Conservation (phyloP, 2,797 vertebrate genomes). For the Micromesistius poutassou region DNA sequence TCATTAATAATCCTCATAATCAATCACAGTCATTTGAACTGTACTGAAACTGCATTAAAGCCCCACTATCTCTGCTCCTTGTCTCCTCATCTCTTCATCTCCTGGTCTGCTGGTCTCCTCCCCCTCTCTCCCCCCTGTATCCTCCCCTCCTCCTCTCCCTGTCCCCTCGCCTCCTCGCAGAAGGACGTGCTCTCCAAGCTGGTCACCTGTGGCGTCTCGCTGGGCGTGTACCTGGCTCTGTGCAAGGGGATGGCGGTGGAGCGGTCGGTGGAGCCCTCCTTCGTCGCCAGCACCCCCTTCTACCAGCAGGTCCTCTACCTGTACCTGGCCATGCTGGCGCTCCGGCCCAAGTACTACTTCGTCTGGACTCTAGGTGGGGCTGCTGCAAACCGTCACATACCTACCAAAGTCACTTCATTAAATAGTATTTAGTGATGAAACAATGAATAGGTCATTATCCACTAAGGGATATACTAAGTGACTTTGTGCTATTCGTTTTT, state of each 20-base stretch:
- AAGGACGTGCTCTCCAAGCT: conserved; percentile 87
- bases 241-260: conserved; percentile 85
- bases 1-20: background rate
- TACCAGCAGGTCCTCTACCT: conserved; percentile 84
- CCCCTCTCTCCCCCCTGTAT: background rate
- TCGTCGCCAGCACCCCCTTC: conserved; percentile 81
- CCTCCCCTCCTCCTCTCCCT: background rate
- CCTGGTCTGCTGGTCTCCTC: background rate
- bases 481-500: background rate
- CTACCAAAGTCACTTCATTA: background rate
- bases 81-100: background rate
- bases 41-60: background rate
- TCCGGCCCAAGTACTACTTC: conserved; percentile 97
- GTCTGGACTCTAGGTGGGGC: conserved; percentile 95
- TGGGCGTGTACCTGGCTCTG: conserved; percentile 86
- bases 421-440: background rate
- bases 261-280: conserved; percentile 80
- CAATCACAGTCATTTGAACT: background rate
- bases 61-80: background rate
- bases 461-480: background rate
- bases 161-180: conserved; percentile 65
- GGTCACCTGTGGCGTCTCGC: conserved; percentile 83
- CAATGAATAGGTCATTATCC: background rate
- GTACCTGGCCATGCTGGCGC: conserved; percentile 88
- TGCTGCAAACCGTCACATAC: background rate